A percentile compares a stretch with the other conserved stretches of the same genome.
phyloP scores from a whole-genome alignment of 2,888 invertebrate genomes.

The Xestia ashworthii region DNA sequence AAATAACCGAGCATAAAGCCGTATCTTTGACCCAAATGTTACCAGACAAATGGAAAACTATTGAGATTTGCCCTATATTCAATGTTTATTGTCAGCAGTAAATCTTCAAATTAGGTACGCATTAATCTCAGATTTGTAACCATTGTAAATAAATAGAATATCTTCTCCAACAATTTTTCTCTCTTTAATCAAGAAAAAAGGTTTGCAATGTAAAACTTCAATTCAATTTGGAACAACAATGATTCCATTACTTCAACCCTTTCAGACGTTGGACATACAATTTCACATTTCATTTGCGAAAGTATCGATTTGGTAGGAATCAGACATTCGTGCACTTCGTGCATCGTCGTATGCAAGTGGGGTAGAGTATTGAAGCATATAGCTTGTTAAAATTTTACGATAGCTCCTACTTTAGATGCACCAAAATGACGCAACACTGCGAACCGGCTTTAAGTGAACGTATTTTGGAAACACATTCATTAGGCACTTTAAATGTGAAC shows the following conservation, averaged over 20 bases:
- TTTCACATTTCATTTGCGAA: conserved; percentile 32
- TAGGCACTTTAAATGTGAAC: conserved; percentile 13
- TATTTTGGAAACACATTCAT: conserved; percentile 47
- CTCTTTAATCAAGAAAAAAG: not conserved
- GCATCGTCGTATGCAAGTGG: conserved; percentile 37
- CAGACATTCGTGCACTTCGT: conserved; percentile 45
- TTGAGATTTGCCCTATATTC: conserved; percentile 55
- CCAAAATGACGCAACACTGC: conserved; percentile 47
- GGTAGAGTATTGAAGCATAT: conserved; percentile 55
- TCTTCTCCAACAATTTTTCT: not conserved
- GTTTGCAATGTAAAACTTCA: not conserved
- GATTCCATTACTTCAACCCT: not conserved
- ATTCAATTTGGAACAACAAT: conserved; percentile 16
- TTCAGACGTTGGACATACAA: conserved; percentile 6
- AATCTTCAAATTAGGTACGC: conserved; percentile 27
- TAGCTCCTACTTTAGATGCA: conserved; percentile 56
- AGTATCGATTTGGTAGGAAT: conserved; percentile 47
- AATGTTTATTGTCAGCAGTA: conserved; percentile 33
- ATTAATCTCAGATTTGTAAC: conserved; percentile 26
- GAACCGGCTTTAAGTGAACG: conserved; percentile 50
- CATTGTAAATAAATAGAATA: conserved; percentile 17
- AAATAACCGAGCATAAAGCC: conserved; percentile 58
- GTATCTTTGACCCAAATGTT: conserved; percentile 64
- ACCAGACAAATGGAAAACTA: conserved; percentile 51
- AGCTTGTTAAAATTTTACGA: conserved; percentile 59